Evolutionary conservation across 2,888 invertebrate species (phyloP).

Genomic region (Eurytoma adleriae): DNA sequence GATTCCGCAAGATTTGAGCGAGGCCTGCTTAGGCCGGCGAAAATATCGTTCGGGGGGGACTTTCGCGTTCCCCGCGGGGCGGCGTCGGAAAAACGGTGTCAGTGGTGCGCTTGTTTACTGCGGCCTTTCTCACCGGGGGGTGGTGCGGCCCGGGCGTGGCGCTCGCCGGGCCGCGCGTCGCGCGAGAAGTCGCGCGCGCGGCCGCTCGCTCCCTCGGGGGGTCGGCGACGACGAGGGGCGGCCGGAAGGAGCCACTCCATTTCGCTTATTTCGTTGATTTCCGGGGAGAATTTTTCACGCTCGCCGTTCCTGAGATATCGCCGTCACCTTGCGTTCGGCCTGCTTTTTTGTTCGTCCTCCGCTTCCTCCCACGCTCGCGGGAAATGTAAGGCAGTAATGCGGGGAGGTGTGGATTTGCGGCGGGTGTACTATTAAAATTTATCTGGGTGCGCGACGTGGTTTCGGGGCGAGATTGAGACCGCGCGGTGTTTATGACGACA

Average conservation of each 20-base stretch:
- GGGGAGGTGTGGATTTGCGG: background rate
- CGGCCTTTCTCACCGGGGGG: background rate
- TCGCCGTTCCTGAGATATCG: background rate
- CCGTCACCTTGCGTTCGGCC: slow-evolving; percentile 15
- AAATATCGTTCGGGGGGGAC: background rate
- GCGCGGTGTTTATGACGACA: slow-evolving; percentile 18
- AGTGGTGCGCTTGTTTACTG: slow-evolving; percentile 31
- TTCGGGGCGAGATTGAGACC: background rate
- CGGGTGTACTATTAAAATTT: slow-evolving; percentile 38
- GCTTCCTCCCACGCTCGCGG: background rate
- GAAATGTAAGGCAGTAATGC: background rate
- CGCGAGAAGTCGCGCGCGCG: too few relatives aligned
- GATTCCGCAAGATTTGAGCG: slow-evolving; percentile 24
- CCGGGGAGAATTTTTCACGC: slow-evolving; percentile 23
- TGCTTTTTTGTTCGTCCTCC: background rate
- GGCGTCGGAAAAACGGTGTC: slow-evolving; percentile 9
- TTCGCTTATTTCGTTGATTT: slow-evolving; percentile 40
- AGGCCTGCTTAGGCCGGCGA: background rate
- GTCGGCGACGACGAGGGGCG: too few relatives aligned
- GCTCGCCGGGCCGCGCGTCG: too few relatives aligned
- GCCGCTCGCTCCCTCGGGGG: too few relatives aligned
- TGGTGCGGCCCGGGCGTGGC: background rate
- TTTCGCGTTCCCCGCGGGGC: background rate
- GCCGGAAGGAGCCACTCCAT: background rate
- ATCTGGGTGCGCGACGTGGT: slow-evolving; percentile 3